phyloP scores from a whole-genome alignment of 1,140 invertebrate genomes.

The Dysdera silvatica region DNA sequence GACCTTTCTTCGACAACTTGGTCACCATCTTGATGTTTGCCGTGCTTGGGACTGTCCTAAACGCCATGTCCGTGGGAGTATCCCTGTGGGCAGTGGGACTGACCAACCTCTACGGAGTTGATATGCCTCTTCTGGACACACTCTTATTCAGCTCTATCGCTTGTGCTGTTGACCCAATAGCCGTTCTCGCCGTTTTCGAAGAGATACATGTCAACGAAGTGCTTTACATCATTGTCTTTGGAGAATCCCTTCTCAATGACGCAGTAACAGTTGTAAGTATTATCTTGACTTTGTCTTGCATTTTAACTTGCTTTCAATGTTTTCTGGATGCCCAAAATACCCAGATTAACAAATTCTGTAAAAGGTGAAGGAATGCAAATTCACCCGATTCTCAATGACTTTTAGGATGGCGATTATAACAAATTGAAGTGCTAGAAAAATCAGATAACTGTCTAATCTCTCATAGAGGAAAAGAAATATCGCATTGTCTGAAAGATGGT shows the following conservation, averaged over 20 bases:
- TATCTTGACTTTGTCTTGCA: no score
- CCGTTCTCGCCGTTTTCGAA: conserved; percentile 96
- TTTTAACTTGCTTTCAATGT: no score
- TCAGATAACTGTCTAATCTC: no score
- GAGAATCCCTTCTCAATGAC: conserved; percentile 95
- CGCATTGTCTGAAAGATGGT: no score
- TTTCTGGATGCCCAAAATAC: no score
- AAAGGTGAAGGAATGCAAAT: no score
- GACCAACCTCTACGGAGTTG: conserved; percentile 70
- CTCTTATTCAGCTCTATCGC: conserved; percentile 91
- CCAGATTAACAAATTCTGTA: no score
- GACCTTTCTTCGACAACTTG: conserved; percentile 89
- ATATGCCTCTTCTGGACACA: conserved; percentile 70
- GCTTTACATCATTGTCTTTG: conserved; percentile 98
- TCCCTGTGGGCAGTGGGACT: conserved; percentile 77
- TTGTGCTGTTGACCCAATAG: conserved; percentile 96
- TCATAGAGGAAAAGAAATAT: no score
- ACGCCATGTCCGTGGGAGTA: conserved; percentile 84
- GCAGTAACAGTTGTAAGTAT: conserved; percentile 79
- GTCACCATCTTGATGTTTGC: conserved; percentile 93
- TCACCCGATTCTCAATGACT: no score
- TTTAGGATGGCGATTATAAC: no score
- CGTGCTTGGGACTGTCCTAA: conserved; percentile 91
- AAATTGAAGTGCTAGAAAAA: no score
- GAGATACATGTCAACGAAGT: conserved; percentile 99